phyloP scores from a whole-genome alignment of 30 jellyfish, hydroid and myxozoan genomes.

The Haliclystus octoradiatus region DNA sequence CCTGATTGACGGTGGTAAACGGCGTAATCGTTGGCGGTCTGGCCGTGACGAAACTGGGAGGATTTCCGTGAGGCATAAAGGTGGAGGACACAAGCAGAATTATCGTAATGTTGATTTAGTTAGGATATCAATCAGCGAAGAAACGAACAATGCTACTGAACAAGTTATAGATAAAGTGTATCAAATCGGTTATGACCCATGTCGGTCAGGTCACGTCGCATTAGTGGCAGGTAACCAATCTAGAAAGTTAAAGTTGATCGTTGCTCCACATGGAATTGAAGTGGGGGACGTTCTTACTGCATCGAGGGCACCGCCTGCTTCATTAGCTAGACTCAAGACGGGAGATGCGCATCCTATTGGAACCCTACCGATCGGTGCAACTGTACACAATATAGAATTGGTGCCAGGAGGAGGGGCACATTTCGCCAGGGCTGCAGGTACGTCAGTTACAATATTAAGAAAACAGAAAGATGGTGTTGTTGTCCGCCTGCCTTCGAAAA shows the following conservation, averaged over 20 bases:
- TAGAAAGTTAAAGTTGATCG: constrained; percentile 42
- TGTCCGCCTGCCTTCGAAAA: constrained; percentile 42
- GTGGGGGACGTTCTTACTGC: constrained; percentile 82
- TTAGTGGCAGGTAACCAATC: constrained; percentile 78
- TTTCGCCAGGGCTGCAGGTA: constrained; percentile 86
- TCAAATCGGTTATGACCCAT: constrained; percentile 91
- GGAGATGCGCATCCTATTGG: constrained; percentile 98
- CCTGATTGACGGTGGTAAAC: constrained; percentile 51
- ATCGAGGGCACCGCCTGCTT: constrained; percentile 83
- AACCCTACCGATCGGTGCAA: constrained; percentile 74
- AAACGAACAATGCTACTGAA: constrained; percentile 9
- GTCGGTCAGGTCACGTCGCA: constrained; percentile 87
- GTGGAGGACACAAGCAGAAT: constrained; percentile 88
- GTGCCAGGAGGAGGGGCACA: constrained; percentile 89
- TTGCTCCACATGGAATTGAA: constrained; percentile 83
- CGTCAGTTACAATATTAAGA: constrained; percentile 58
- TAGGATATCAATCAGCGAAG: constrained; percentile 46
- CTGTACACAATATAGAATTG: constrained; percentile 74
- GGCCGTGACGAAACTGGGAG: constrained; percentile 94
- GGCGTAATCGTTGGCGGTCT: constrained; percentile 58
- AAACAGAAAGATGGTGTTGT: constrained; percentile 29
- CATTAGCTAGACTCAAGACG: constrained; percentile 60
- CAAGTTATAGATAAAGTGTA: constrained; percentile 50
- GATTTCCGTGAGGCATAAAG: constrained; percentile 64
- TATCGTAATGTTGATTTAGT: constrained; percentile 57